Evolutionary conservation across 2,113 vertebrate genomes (phyloP).

Genomic region (Ranitomeya variabilis): DNA sequence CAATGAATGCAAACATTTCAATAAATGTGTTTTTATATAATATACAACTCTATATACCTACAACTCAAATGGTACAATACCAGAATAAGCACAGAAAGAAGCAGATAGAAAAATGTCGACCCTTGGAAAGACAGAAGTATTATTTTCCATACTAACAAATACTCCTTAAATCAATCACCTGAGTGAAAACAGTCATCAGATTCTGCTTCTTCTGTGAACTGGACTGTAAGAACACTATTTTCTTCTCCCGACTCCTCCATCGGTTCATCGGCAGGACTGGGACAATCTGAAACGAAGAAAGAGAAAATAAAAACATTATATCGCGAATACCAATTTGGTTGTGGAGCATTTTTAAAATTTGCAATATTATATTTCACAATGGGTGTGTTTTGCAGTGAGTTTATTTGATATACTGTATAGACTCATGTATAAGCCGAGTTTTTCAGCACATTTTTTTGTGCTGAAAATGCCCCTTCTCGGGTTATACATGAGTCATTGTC

Average conservation of each 20-base stretch:
- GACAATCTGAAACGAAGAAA: not conserved
- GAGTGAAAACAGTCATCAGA: constrained; percentile 4
- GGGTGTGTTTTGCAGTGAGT: too few species aligned
- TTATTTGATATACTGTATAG: too few species aligned
- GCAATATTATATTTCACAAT: too few species aligned
- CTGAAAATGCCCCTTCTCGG: too few species aligned
- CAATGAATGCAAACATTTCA: too few species aligned
- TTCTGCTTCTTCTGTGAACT: constrained; percentile 20
- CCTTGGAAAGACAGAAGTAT: not conserved
- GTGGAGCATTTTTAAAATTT: not conserved
- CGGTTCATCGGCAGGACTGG: not conserved
- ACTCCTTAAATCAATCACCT: not conserved
- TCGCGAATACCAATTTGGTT: not conserved
- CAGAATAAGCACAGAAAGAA: too few species aligned
- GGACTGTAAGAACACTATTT: constrained; percentile 11
- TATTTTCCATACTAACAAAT: not conserved
- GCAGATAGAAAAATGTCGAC: not conserved
- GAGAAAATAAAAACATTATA: not conserved
- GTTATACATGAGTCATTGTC: too few species aligned
- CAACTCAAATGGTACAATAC: not conserved
- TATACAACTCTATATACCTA: not conserved
- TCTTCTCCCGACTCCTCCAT: constrained; percentile 16
- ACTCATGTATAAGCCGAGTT: too few species aligned
- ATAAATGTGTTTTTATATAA: too few species aligned
- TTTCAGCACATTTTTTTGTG: too few species aligned